Base-by-base conservation (phyloP, 2,888 invertebrate species). In the Sphaerophoria rueppellii region DNA sequence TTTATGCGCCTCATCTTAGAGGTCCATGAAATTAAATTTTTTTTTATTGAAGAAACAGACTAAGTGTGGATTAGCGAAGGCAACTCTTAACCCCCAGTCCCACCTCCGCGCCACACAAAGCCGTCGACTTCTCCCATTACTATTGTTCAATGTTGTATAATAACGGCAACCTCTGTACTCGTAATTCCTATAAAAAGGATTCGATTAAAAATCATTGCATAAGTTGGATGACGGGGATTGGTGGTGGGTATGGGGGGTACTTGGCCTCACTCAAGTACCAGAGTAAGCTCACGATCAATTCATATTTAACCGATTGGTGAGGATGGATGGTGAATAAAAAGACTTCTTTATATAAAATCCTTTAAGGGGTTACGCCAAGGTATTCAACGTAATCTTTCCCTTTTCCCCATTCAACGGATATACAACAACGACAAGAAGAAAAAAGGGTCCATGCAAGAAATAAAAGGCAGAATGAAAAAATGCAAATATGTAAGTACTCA, bases 51-150 rank as follows among this genome's bases (percentile, higher is more conserved):
- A 80, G 72, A 83, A 83, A 76, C 83, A 83, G 83, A 83, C 83
- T 83, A 88, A 81, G 80, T 85, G 70, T 81, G 63, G 85, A 85
- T 85, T 85, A 85, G 57, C 76, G 40, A 71, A 81, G 70, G 75
- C 63, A 70, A 73, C 60, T 24, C 24, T 24, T 24, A 24, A 24
- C 24, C 24, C 24, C 24, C 24, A 81, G 57, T 61, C 61, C 52
- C 54, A 60, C 52, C 37, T 16, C 34, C 54, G 50, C 7, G 34
- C 14, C 16, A 6, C 34, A 43, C 54, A 16, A 58, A 16, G 12
- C 6, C 40, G 6, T 7, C 4, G 6, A 9, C 40, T 40, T 6
- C 9, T 1, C 40, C 9, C 6, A 6, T 9, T 40, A 40, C 40
- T 40, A 40, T 9, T 40, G 40, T 9, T 7, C 9, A 40, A 40